Base-by-base conservation (phyloP, 2,888 invertebrate species). In the Zele albiditarsus region DNA sequence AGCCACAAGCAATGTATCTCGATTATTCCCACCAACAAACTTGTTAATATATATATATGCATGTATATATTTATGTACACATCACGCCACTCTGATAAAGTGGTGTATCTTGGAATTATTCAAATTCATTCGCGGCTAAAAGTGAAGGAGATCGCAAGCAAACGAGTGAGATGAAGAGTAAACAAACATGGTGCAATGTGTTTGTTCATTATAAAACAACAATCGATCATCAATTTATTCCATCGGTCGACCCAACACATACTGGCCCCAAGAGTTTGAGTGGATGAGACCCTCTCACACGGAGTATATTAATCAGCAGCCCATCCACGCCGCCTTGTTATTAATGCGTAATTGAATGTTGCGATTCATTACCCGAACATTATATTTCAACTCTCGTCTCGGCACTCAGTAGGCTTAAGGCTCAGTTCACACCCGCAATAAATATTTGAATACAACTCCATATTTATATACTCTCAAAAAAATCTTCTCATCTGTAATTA, bases 331-430 rank as follows among this genome's bases (percentile, higher is more conserved):
- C 82, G 83, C 78, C 82, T 82, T 84, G 81, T 86, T 82, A 84
- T 84, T 84, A 84, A 84, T 84, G 80, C 83, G 80, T 85, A 84
- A 86, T 84, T 83, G 81, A 84, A 85, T 80, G 81, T 78, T 83
- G 81, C 80, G 79, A 85, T 87, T 85, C 80, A 81, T 84, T 85
- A 84, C 80, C 80, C 80, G 78, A 78, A 80, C 81, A 79, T 83
- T 81, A 80, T 81, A 78, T 80, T 81, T 81, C 79, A 78, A 78
- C 77, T 72, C 67, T 63, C 31, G n/a, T 58, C 28, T 46, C 71
- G 69, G 72, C 38, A 66, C 77, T 70, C 65, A 38, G 67, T 62
- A 42, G 71, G 28, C 23, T 58, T 57, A 74, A 76, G 60, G 75
- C 69, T 76, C 58, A 65, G 25, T 74, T 76, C 78, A 78, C 76